phyloP scores from a whole-genome alignment of 2,888 invertebrate species.

The Athripsodes cinereus region DNA sequence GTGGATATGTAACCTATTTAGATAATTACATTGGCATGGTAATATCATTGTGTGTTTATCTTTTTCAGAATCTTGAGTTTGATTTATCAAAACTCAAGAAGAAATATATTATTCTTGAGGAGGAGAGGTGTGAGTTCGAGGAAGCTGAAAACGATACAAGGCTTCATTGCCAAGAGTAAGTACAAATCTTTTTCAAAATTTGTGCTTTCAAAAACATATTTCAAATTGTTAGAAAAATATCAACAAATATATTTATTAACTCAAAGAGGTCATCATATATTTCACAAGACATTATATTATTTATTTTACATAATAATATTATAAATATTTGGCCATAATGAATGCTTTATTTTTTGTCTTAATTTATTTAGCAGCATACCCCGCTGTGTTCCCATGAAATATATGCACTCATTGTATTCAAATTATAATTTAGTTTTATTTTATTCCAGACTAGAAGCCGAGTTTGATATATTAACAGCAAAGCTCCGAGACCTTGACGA shows the following conservation, averaged over 20 bases:
- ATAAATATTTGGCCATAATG: too few relatives aligned
- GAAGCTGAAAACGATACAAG: constrained; percentile 72
- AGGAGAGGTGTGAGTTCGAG: constrained; percentile 68
- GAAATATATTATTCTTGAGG: constrained; percentile 60
- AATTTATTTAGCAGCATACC: too few relatives aligned
- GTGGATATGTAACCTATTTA: too few relatives aligned
- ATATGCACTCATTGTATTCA: too few relatives aligned
- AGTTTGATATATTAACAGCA: constrained; percentile 54
- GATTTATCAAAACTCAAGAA: constrained; percentile 52
- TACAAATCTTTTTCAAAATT: too few relatives aligned
- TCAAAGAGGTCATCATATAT: too few relatives aligned
- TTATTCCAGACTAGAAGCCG: constrained; percentile 50
- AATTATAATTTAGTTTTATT: constrained; percentile 1
- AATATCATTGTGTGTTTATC: constrained; percentile 9
- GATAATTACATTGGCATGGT: background rate
- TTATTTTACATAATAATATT: background rate
- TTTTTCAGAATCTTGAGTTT: constrained; percentile 26
- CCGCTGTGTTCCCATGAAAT: too few relatives aligned
- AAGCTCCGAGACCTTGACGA: constrained; percentile 55
- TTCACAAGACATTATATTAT: too few relatives aligned
- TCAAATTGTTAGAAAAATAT: too few relatives aligned
- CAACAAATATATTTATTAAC: too few relatives aligned
- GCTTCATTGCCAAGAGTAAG: constrained; percentile 54
- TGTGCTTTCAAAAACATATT: too few relatives aligned
- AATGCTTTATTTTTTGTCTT: too few relatives aligned